Conservation (phyloP, 2,797 vertebrate genomes). For the Pelodytes ibericus region DNA sequence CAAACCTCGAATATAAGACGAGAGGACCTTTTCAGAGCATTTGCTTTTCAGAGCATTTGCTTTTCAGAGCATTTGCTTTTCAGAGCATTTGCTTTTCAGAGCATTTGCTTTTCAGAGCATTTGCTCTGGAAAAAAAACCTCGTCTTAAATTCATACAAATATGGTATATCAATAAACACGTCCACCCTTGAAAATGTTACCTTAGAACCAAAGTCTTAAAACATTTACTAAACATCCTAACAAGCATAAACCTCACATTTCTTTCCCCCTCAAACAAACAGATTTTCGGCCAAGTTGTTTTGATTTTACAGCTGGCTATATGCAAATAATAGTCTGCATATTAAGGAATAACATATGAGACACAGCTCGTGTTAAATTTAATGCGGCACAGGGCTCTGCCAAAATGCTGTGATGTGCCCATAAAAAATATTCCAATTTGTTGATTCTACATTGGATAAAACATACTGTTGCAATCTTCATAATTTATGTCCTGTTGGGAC, state of each 20-base stretch:
- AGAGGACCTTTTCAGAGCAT: no score
- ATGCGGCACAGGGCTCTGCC: conserved; percentile 76
- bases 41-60: no score
- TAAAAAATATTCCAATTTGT: conserved; percentile 87
- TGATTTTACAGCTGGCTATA: conserved; percentile 58
- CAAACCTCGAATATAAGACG: no score
- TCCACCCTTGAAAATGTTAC: background rate
- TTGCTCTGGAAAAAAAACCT: no score
- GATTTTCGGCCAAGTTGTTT: conserved; percentile 31
- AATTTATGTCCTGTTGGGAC: conserved; percentile 91
- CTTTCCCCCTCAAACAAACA: conserved; percentile 20
- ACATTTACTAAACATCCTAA: background rate
- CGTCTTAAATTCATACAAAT: no score
- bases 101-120: no score
- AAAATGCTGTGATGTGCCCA: conserved; percentile 81
- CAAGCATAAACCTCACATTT: background rate
- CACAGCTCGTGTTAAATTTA: conserved; percentile 76
- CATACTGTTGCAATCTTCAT: conserved; percentile 84
- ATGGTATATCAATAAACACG: background rate
- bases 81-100: no score
- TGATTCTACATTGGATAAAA: conserved; percentile 82
- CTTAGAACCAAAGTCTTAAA: background rate
- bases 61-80: no score
- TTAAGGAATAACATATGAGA: conserved; percentile 75
- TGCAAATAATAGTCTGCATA: conserved; percentile 79